These are phyloP conservation scores for Chlorocebus sabaeus DNA, from an alignment of 2,113 vertebrate species.

Conservation along the genomic window DNA sequence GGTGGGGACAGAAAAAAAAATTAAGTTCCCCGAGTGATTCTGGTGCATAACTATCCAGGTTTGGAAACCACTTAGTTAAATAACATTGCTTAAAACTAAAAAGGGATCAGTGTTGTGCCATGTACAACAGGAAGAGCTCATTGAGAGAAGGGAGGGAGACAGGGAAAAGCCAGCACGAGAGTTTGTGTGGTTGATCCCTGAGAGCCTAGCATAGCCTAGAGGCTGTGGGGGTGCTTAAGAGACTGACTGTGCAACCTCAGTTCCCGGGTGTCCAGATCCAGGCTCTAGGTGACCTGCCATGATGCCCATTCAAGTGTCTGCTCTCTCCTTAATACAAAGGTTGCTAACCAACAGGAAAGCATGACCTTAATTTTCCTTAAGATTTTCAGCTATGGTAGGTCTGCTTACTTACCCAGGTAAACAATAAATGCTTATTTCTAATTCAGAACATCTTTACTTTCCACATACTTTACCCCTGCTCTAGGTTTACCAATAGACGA, in stretches of 20 bases:
- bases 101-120: neutral
- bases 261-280: neutral
- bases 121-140: neutral
- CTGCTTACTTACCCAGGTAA: conserved; percentile 21
- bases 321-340: neutral
- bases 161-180: neutral
- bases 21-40: neutral
- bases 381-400: neutral
- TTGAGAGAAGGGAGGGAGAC: neutral
- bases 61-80: neutral
- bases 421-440: conserved; percentile 10
- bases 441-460: conserved; percentile 18
- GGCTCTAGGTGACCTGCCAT: neutral
- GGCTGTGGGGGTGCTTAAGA: neutral
- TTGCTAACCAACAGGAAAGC: neutral
- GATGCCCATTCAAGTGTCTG: neutral
- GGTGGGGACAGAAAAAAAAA: neutral
- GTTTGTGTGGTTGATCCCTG: neutral
- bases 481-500: neutral
- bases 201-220: neutral
- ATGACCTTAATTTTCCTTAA: neutral
- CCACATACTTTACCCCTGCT: neutral
- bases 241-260: neutral
- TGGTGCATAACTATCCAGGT: neutral
- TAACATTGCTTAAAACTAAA: neutral